Conservation (phyloP, 2,888 invertebrate genomes). For the Drosophila testacea region DNA sequence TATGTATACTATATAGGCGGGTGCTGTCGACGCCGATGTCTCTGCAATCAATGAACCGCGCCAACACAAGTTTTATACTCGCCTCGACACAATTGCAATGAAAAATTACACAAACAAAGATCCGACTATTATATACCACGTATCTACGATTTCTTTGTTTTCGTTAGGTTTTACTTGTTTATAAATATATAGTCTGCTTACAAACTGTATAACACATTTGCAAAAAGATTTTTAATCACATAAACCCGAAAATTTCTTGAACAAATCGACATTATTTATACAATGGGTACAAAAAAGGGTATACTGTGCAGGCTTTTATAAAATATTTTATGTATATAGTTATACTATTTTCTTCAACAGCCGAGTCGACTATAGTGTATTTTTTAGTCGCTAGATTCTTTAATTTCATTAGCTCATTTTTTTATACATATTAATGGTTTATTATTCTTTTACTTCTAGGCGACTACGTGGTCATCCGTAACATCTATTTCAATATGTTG, state of each 20-base stretch:
- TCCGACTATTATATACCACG: conserved; percentile 8
- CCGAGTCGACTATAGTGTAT: no score
- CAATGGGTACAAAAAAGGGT: background rate
- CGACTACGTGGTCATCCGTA: conserved; percentile 9
- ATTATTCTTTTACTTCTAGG: conserved; percentile 17
- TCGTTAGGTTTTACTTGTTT: background rate
- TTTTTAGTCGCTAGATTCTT: background rate
- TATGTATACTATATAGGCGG: conserved; percentile 37
- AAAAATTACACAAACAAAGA: conserved; percentile 2
- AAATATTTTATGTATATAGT: background rate
- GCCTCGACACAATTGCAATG: conserved; percentile 23
- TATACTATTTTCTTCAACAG: background rate
- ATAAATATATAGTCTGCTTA: background rate
- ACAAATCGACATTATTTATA: background rate
- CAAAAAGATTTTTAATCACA: background rate
- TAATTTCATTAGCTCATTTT: background rate
- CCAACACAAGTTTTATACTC: conserved; percentile 43
- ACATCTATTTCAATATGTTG: conserved; percentile 15
- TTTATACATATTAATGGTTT: background rate
- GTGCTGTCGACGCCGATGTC: conserved; percentile 38
- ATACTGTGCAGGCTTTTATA: background rate
- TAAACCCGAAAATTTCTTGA: background rate
- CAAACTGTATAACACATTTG: background rate
- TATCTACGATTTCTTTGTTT: background rate
- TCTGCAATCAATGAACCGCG: conserved; percentile 72